A percentile compares a stretch with the other conserved stretches of the same genome.
Evolutionary conservation across 2,113 vertebrate species (phyloP).

Genomic region (Rostratula benghalensis): DNA sequence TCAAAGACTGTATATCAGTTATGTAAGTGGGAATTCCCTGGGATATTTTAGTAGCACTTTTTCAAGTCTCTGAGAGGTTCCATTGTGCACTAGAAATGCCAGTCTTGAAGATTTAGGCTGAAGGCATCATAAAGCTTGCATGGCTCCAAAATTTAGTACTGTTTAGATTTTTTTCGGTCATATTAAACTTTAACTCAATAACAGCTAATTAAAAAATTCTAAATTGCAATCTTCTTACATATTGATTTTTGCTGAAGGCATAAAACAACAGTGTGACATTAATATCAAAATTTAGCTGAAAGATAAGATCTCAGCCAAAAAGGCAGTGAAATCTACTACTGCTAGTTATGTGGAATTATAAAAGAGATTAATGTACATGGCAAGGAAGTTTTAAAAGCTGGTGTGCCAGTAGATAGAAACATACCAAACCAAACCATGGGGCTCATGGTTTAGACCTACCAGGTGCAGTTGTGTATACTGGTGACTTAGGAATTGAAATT

Average conservation of each 20-base stretch:
- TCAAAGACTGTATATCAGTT: not conserved
- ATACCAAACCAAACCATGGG: not conserved
- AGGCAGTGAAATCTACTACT: not conserved
- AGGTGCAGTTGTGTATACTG: not conserved
- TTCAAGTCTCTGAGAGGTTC: not conserved
- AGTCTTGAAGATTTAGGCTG: not conserved
- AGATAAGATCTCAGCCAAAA: not conserved
- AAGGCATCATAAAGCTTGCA: not conserved
- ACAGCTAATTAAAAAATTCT: not conserved
- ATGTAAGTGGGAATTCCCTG: not conserved
- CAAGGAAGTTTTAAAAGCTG: not conserved
- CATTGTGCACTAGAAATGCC: constrained; percentile 2
- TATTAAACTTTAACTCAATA: constrained; percentile 1
- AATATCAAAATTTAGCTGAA: not conserved
- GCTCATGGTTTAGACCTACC: not conserved
- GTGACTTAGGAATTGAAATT: not conserved
- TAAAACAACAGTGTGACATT: not conserved
- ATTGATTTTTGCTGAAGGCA: constrained; percentile 1
- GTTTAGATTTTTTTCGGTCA: not conserved
- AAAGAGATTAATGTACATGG: not conserved
- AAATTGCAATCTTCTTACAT: not conserved
- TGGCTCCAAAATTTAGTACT: not conserved
- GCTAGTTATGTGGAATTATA: not conserved
- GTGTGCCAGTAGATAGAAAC: not conserved
- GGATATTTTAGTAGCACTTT: constrained; percentile 9